These are phyloP conservation scores for Podocnemis expansa DNA, from an alignment of 2,113 vertebrate genomes.

Conservation along the genomic window DNA sequence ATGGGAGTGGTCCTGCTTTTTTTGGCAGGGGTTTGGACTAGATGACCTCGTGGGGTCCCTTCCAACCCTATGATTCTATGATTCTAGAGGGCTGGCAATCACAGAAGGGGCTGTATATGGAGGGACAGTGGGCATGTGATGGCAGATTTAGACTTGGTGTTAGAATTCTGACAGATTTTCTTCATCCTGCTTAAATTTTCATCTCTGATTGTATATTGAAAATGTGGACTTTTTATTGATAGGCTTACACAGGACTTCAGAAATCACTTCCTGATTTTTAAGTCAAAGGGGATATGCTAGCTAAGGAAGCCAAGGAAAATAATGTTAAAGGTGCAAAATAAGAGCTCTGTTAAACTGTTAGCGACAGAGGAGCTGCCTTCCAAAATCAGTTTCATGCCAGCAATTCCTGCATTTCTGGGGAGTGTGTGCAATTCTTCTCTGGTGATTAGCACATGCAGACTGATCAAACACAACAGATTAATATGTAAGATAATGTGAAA, in stretches of 20 bases:
- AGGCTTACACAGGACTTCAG: background rate
- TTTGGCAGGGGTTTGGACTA: no score
- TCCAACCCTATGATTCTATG: no score
- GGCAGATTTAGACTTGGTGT: background rate
- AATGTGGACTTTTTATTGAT: background rate
- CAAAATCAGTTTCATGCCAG: background rate
- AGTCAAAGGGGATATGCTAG: background rate
- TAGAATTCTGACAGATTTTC: background rate
- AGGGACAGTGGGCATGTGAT: background rate
- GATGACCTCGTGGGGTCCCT: no score
- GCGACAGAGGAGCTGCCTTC: background rate
- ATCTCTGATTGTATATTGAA: background rate
- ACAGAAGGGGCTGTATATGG: background rate
- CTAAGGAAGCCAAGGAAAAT: background rate
- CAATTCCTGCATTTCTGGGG: background rate
- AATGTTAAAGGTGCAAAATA: background rate
- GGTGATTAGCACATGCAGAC: background rate
- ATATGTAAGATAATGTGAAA: background rate
- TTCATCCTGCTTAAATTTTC: background rate
- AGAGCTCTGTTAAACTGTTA: background rate
- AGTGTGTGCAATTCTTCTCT: background rate
- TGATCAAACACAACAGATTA: background rate
- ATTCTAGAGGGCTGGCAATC: no score
- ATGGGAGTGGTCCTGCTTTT: no score
- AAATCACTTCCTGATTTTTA: background rate